Conservation (phyloP, 2,113 vertebrate species). For the Nerophis ophidion region DNA sequence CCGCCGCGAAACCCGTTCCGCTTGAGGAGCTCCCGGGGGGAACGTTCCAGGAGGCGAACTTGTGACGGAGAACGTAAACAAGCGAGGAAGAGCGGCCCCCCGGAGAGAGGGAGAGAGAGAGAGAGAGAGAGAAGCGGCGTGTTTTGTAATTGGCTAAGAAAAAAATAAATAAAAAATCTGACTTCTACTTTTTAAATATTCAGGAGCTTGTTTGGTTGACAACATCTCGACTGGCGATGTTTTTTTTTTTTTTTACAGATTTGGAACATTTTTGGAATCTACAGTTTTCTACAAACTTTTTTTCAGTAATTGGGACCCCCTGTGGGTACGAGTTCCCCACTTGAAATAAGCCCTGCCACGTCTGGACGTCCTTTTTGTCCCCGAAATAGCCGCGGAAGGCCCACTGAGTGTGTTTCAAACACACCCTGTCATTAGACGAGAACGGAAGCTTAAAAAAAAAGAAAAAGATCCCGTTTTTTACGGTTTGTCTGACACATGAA, state of each 20-base stretch:
- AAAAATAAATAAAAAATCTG: conserved; percentile 2
- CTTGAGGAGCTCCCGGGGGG: conserved; percentile 8
- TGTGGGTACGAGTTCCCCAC: too few relatives aligned
- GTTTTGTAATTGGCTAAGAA: conserved; percentile 3
- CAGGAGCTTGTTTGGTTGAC: conserved; percentile 24
- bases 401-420: conserved; percentile 6
- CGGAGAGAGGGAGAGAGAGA: neutral
- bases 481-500: too few relatives aligned
- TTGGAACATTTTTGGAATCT: too few relatives aligned
- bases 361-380: neutral
- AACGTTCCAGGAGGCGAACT: conserved; percentile 1
- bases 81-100: conserved; percentile 2
- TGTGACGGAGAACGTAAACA: conserved; percentile 8
- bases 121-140: neutral
- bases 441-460: neutral
- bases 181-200: conserved; percentile 36
- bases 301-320: too few relatives aligned
- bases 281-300: too few relatives aligned
- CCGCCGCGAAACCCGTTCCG: conserved; percentile 2
- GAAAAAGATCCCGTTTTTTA: too few relatives aligned
- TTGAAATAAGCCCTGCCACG: neutral
- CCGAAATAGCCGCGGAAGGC: neutral
- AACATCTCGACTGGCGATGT: too few relatives aligned
- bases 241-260: too few relatives aligned
- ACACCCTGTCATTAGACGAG: neutral